A percentile compares a stretch with the other conserved stretches of the same genome.
phyloP scores from a whole-genome alignment of 1,140 invertebrate species.

The Metopolophium dirhodum region DNA sequence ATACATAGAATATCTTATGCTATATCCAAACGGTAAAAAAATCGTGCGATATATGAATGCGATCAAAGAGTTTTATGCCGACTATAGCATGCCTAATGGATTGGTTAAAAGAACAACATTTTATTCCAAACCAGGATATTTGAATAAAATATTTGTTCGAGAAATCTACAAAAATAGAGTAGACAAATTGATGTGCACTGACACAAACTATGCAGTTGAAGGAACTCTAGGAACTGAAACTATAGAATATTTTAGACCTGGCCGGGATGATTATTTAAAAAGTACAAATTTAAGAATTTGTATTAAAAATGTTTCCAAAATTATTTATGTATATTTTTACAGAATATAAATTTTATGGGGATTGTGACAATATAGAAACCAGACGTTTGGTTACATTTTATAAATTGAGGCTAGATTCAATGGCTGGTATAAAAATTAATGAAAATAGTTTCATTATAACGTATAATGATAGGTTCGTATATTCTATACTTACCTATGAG shows the following conservation, averaged over 20 bases:
- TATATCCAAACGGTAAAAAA: conserved; percentile 78
- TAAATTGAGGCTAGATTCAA: conserved; percentile 53
- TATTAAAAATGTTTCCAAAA: background rate
- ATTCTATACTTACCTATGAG: background rate
- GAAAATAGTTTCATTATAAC: background rate
- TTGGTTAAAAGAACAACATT: conserved; percentile 72
- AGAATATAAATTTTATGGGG: conserved; percentile 62
- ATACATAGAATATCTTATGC: conserved; percentile 71
- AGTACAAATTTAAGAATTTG: background rate
- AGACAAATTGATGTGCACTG: background rate
- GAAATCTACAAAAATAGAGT: conserved; percentile 35
- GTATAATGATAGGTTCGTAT: conserved; percentile 24
- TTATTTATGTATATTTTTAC: background rate
- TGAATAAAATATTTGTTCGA: background rate
- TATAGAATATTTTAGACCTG: conserved; percentile 27
- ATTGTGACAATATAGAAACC: conserved; percentile 62
- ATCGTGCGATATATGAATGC: conserved; percentile 77
- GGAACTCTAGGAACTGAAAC: background rate
- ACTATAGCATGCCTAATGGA: conserved; percentile 76
- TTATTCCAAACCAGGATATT: conserved; percentile 67
- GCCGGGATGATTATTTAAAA: conserved; percentile 44
- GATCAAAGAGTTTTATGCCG: conserved; percentile 77
- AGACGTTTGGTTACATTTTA: background rate
- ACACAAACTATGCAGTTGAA: background rate
- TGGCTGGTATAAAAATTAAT: conserved; percentile 22